Conservation (phyloP, 2,888 invertebrate species). For the Phengaris arion region DNA sequence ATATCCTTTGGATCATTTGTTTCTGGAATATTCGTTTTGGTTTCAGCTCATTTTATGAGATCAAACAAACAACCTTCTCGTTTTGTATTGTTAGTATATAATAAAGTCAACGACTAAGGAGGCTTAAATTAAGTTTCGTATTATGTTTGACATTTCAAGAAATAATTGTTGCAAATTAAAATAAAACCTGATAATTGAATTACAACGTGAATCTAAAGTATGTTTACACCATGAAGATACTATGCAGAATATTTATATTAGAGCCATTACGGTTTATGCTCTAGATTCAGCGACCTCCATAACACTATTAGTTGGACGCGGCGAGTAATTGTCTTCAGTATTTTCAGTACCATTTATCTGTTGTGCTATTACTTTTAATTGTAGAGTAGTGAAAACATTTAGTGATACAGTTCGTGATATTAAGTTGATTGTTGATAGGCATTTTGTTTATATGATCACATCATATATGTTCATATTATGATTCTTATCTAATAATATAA, state of each 20-base stretch:
- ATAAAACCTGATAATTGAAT: constrained; percentile 15
- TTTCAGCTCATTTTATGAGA: not conserved
- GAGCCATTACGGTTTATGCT: constrained; percentile 15
- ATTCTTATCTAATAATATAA: too few relatives aligned
- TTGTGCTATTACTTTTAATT: constrained; percentile 11
- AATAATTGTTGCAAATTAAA: constrained; percentile 1
- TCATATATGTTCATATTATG: too few relatives aligned
- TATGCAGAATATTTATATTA: constrained; percentile 20
- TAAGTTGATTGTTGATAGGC: not conserved
- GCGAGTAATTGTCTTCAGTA: constrained; percentile 20
- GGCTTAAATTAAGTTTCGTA: not conserved
- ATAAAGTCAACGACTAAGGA: not conserved
- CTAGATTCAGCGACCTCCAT: constrained; percentile 18
- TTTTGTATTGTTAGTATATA: not conserved
- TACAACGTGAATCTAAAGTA: not conserved
- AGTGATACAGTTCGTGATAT: not conserved
- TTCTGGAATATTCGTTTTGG: not conserved
- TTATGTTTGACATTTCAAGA: not conserved
- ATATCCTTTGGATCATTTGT: too few relatives aligned
- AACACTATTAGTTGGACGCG: constrained; percentile 16
- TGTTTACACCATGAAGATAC: constrained; percentile 13
- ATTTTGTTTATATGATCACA: not conserved
- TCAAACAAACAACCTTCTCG: not conserved
- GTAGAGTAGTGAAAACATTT: not conserved
- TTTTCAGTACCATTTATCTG: constrained; percentile 6